Evolutionary conservation across 2,888 invertebrate genomes (phyloP).

Genomic region (Himalopsyche japonica): DNA sequence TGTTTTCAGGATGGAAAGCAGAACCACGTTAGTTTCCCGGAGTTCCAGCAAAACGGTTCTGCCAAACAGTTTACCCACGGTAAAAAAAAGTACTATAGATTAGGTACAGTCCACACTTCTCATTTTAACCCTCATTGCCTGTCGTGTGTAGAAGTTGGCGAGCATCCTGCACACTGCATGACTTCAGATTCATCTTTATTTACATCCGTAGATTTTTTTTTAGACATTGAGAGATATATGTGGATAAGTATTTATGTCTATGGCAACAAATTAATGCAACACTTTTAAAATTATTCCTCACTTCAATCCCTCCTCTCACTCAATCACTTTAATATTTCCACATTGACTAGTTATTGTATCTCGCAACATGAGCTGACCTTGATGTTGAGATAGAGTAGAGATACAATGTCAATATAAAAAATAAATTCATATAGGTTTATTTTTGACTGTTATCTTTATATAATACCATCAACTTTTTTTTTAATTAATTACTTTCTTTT

Average conservation of each 20-base stretch:
- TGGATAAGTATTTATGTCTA: not conserved
- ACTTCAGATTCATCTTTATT: conserved; percentile 43
- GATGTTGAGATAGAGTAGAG: too few species aligned
- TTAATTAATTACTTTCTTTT: too few species aligned
- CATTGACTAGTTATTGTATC: too few species aligned
- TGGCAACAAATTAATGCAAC: not conserved
- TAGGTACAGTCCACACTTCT: conserved; percentile 56
- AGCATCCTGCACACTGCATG: conserved; percentile 21
- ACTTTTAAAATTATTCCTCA: not conserved
- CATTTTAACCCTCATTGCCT: conserved; percentile 38
- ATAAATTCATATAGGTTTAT: too few species aligned
- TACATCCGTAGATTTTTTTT: not conserved
- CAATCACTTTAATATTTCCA: too few species aligned
- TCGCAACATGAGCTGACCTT: too few species aligned
- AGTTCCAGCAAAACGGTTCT: conserved; percentile 87
- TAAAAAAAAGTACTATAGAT: conserved; percentile 73
- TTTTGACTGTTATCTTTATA: too few species aligned
- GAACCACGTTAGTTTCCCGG: conserved; percentile 87
- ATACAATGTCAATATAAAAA: too few species aligned
- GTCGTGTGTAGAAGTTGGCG: conserved; percentile 38
- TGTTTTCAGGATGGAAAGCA: conserved; percentile 77
- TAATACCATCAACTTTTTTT: too few species aligned
- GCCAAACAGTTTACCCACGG: conserved; percentile 88
- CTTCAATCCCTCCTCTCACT: too few species aligned
- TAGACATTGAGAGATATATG: not conserved